phyloP scores from a whole-genome alignment of 2,797 vertebrate genomes.

The Labroides dimidiatus region DNA sequence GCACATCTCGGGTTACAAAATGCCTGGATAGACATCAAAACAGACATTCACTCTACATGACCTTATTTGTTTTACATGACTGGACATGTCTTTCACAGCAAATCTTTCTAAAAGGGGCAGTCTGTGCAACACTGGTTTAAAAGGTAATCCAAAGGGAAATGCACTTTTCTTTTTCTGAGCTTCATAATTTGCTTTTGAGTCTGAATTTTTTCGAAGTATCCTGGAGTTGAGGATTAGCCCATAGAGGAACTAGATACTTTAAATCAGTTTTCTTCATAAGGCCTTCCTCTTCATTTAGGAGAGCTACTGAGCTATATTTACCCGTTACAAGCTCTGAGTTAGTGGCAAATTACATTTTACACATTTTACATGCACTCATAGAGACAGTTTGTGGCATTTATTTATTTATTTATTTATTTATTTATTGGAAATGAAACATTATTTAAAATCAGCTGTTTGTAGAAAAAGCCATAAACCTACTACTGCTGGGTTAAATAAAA shows the following conservation, averaged over 20 bases:
- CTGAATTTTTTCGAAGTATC: not conserved
- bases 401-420: too few species aligned
- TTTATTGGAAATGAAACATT: not conserved
- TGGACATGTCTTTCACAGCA: not conserved
- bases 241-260: not conserved
- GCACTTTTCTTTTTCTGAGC: not conserved
- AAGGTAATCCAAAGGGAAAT: not conserved
- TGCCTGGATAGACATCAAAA: not conserved
- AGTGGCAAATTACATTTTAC: not conserved
- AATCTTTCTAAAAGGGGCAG: not conserved
- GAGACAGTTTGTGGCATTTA: not conserved
- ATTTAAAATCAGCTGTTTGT: not conserved
- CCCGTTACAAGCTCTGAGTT: not conserved
- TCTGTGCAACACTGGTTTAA: not conserved
- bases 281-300: not conserved
- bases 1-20: slow-evolving; percentile 1
- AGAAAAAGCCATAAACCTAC: not conserved
- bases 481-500: not conserved
- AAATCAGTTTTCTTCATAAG: not conserved
- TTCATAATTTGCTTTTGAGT: not conserved
- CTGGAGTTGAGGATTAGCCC: not conserved
- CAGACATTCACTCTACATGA: not conserved
- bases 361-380: not conserved
- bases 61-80: slow-evolving; percentile 2
- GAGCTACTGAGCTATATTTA: not conserved